Percentiles rank a stretch among this genome's conserved stretches.
Conservation (phyloP, 2,888 invertebrate species). For the Ctenicera cuprea region DNA sequence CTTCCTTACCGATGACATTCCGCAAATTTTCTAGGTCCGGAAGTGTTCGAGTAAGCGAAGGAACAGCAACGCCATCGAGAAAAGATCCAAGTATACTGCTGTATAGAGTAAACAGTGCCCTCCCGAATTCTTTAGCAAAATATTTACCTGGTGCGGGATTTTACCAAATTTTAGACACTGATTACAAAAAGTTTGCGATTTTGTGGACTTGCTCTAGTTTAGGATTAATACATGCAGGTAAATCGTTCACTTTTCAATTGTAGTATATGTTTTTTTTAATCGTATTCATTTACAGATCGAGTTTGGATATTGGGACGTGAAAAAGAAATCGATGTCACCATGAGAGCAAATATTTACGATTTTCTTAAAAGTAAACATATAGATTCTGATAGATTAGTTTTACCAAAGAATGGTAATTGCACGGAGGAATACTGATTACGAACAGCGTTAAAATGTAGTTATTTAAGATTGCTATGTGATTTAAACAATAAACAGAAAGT, state of each 20-base stretch:
- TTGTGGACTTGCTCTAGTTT: constrained; percentile 84
- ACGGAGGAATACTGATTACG: constrained; percentile 45
- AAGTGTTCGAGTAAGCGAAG: constrained; percentile 76
- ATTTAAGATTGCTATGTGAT: constrained; percentile 3
- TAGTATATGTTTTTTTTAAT: not conserved
- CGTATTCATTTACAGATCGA: constrained; percentile 73
- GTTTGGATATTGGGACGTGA: constrained; percentile 83
- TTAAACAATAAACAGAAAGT: not conserved
- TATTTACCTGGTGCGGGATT: constrained; percentile 83
- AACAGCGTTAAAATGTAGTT: not conserved
- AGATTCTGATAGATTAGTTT: constrained; percentile 82
- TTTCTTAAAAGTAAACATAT: constrained; percentile 77
- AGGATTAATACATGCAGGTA: constrained; percentile 79
- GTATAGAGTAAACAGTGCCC: constrained; percentile 78
- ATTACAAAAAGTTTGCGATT: constrained; percentile 83
- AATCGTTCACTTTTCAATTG: not conserved
- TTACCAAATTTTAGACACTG: constrained; percentile 83
- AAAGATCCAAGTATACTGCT: constrained; percentile 72
- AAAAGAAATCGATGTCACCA: constrained; percentile 79
- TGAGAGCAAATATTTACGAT: constrained; percentile 80
- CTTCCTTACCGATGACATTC: too few species aligned
- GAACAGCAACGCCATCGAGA: constrained; percentile 76
- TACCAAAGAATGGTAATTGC: constrained; percentile 83
- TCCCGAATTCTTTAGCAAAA: constrained; percentile 80
- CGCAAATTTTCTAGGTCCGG: constrained; percentile 79